Base-by-base conservation (phyloP, 2,113 vertebrate genomes). In the Galeopterus variegatus region DNA sequence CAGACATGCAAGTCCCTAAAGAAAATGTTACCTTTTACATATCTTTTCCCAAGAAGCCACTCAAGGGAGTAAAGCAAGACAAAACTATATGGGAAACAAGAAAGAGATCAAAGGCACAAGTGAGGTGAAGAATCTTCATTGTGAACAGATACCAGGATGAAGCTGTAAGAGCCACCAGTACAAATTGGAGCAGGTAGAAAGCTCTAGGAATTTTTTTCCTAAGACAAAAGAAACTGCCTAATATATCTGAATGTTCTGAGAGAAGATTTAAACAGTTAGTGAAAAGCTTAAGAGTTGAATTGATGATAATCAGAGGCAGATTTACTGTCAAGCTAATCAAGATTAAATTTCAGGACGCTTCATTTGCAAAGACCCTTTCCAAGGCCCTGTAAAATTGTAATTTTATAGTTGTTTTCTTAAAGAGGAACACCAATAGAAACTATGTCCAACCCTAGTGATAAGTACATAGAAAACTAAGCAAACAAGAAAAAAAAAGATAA, bases 351-450 rank as follows among this genome's bases (percentile, higher is more conserved):
- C 48, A 77, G 18, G 21, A 73, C 14, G 1, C 33, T 81, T 81
- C 19, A 76, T 41, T 85, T 90, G 3, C 28, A 75, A 80, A 50
- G 6, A 3, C 14, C 19, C 8, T 65, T 82, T 65, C 24, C 21
- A 89, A 95, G 41, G 5, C 26, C 64, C 45, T 90, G 33, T n/a
- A 23, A 50, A 17, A 33, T 62, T 62, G 50, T 36, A 31, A 82
- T 87, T 56, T 86, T 87, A 60, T 31, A 79, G n/a, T 94, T 62
- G 10, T 89, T 82, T 89, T 77, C 60, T 95, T 70, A 72, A 75
- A 36, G 13, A 88, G 31, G 17, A 10, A 50, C 54, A 3, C 85
- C n/a, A 75, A 58, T 33, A 82, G 45, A 76, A 89, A 56, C 52
- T 64, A 52, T 56, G 86, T 41, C 33, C 75, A 62, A 31, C 5